phyloP scores from a whole-genome alignment of 2,797 vertebrate genomes.

The Cyprinodon diabolis region DNA sequence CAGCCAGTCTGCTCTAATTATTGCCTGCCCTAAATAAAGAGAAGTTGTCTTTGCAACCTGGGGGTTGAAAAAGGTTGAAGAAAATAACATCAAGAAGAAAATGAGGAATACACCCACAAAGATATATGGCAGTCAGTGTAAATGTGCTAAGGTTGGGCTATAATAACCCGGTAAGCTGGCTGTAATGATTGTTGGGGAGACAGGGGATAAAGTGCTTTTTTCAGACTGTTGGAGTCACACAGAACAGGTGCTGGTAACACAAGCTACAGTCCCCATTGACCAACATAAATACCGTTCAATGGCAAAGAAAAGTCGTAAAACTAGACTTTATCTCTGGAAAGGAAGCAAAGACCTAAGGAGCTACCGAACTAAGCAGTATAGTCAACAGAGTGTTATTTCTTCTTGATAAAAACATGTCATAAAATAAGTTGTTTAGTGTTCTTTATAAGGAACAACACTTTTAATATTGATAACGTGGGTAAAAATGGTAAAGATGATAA shows the following conservation, averaged over 20 bases:
- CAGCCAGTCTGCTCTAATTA: conserved; percentile 78
- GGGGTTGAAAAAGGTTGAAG: conserved; percentile 68
- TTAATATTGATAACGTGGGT: not conserved
- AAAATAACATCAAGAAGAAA: conserved; percentile 72
- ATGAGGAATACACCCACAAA: conserved; percentile 69
- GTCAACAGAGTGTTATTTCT: not conserved
- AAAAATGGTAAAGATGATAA: not conserved
- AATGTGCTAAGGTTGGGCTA: conserved; percentile 75
- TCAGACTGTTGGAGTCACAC: conserved; percentile 65
- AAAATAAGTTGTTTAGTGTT: not conserved
- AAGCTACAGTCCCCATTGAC: conserved; percentile 46
- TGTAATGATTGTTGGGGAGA: conserved; percentile 80
- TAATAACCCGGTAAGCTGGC: conserved; percentile 78
- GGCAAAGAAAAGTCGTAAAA: conserved; percentile 46
- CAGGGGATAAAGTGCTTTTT: conserved; percentile 76
- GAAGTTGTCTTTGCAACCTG: conserved; percentile 72
- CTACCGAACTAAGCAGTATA: conserved; percentile 32
- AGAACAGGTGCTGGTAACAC: conserved; percentile 73
- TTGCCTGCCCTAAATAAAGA: conserved; percentile 78
- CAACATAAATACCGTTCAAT: conserved; percentile 42
- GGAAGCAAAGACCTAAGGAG: conserved; percentile 51
- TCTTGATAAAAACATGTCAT: not conserved
- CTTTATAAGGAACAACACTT: not conserved
- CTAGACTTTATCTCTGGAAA: conserved; percentile 45
- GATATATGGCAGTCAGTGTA: conserved; percentile 73